Evolutionary conservation across 2,888 invertebrate species (phyloP).

Genomic region (Nemapogon koenigi): DNA sequence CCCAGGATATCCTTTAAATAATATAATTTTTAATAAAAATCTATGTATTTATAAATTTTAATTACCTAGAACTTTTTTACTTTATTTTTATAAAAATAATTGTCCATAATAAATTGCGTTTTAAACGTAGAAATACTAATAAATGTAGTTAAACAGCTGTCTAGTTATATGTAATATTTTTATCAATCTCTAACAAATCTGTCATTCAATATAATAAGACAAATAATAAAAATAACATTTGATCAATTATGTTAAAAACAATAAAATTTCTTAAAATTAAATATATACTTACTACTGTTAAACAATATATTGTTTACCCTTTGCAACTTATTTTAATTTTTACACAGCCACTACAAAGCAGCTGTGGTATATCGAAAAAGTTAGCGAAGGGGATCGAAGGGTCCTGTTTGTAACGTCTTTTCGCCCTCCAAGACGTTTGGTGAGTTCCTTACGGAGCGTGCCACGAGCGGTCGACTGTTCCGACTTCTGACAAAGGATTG

Average conservation of each 20-base stretch:
- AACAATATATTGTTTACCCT: background rate
- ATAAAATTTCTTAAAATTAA: background rate
- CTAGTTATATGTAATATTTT: no score
- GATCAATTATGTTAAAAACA: background rate
- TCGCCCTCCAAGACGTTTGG: slow-evolving; percentile 35
- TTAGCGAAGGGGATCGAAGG: slow-evolving; percentile 46
- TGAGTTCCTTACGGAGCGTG: slow-evolving; percentile 55
- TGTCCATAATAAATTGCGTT: no score
- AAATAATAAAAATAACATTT: background rate
- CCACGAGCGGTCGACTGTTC: slow-evolving; percentile 43
- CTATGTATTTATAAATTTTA: background rate
- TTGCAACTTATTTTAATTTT: background rate
- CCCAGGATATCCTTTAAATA: background rate
- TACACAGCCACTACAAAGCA: slow-evolving; percentile 34
- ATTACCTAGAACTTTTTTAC: no score
- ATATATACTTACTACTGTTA: background rate
- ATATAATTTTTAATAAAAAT: background rate
- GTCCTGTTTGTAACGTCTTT: no score
- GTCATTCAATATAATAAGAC: no score
- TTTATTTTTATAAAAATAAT: no score
- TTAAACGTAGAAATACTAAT: no score
- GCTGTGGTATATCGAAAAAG: slow-evolving; percentile 27
- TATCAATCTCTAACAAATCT: no score
- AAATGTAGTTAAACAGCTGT: no score
- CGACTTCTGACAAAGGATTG: slow-evolving; percentile 23